Conservation (phyloP, 2,113 vertebrate genomes). For the Pseudopipra pipra region DNA sequence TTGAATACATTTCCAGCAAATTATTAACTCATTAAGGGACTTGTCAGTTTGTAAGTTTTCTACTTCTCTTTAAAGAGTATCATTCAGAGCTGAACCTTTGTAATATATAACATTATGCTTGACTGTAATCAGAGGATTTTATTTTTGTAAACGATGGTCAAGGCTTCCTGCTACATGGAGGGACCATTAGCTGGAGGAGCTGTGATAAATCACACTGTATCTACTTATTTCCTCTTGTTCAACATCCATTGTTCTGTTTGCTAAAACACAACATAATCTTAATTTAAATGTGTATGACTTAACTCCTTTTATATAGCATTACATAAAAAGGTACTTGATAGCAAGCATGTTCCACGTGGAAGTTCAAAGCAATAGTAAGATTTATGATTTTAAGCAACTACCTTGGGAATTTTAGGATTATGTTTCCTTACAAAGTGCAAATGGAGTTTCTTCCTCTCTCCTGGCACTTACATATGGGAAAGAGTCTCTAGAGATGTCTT, state of each 20-base stretch:
- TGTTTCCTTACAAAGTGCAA: background rate
- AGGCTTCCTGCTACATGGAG: background rate
- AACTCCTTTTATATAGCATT: background rate
- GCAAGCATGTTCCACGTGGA: background rate
- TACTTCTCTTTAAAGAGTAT: background rate
- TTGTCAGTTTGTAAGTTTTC: background rate
- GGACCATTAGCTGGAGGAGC: background rate
- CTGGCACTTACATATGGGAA: background rate
- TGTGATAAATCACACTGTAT: background rate
- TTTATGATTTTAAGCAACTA: background rate
- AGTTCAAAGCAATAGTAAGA: background rate
- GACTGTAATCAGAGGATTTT: background rate
- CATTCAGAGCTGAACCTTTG: background rate
- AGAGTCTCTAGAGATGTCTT: background rate
- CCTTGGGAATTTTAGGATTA: background rate
- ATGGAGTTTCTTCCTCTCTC: background rate
- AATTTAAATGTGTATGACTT: background rate
- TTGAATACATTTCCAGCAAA: slow-evolving; percentile 17
- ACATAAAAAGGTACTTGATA: background rate
- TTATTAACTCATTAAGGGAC: slow-evolving; percentile 1
- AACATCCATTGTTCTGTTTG: background rate
- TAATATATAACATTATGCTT: background rate
- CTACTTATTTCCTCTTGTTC: background rate
- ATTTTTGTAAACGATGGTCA: background rate
- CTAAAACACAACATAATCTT: background rate